Percentiles rank a stretch among this genome's conserved stretches.
phyloP scores from a whole-genome alignment of 1,140 invertebrate species.

The Bombus waltoni region DNA sequence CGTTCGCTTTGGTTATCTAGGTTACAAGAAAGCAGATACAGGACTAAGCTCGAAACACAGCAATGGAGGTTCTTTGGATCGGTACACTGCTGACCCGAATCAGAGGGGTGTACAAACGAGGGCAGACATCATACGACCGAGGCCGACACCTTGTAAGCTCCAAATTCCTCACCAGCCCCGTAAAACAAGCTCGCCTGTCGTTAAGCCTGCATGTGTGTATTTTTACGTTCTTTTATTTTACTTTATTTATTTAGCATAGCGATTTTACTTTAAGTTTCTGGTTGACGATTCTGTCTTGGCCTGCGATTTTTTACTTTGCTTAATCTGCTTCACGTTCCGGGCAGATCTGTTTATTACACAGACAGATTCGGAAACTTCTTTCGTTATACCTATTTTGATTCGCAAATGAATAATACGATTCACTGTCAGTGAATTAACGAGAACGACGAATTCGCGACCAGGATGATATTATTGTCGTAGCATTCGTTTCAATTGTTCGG shows the following conservation, averaged over 20 bases:
- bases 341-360: not conserved
- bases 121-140: conserved; percentile 88
- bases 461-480: too few species aligned
- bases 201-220: conserved; percentile 82
- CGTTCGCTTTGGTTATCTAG: conserved; percentile 76
- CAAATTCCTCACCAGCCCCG: conserved; percentile 78
- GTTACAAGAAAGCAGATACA: conserved; percentile 87
- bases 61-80: conserved; percentile 88
- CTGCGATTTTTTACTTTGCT: not conserved
- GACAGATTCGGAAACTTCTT: too few species aligned
- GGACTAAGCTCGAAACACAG: conserved; percentile 85
- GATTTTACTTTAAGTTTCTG: not conserved
- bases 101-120: conserved; percentile 85
- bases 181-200: conserved; percentile 80
- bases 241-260: conserved; percentile 1
- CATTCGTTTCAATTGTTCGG: too few species aligned
- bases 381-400: not conserved
- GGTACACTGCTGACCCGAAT: conserved; percentile 91
- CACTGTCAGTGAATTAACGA: not conserved
- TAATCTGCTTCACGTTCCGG: not conserved
- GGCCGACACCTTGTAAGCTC: conserved; percentile 87
- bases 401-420: not conserved
- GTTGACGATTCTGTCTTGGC: not conserved
- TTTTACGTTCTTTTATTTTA: conserved; percentile 62
- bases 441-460: not conserved